Conservation (phyloP, 2,113 vertebrate genomes). For the Mastomys natalensis region DNA sequence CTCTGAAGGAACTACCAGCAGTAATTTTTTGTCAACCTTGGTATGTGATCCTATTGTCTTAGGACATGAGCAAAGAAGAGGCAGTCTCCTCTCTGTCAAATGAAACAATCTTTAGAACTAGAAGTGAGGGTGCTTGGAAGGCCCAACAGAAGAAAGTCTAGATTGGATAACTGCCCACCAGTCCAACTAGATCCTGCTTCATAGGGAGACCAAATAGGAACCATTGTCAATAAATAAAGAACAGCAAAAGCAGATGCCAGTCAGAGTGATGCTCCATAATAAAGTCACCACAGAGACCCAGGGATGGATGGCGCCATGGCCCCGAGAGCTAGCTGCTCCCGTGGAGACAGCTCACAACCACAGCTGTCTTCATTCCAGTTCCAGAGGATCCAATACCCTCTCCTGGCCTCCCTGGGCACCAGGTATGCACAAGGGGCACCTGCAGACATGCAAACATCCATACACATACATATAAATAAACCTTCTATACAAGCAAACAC, state of each 20-base stretch:
- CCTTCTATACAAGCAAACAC: not conserved
- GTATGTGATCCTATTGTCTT: not conserved
- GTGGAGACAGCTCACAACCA: not conserved
- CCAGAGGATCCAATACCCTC: not conserved
- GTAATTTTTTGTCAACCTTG: not conserved
- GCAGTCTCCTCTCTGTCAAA: not conserved
- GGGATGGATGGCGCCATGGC: no score
- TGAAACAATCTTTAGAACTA: not conserved
- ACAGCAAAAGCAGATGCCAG: not conserved
- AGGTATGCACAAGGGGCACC: not conserved
- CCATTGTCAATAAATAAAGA: not conserved
- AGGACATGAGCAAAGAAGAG: not conserved
- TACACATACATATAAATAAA: not conserved
- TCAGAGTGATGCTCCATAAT: not conserved
- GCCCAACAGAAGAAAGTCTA: not conserved
- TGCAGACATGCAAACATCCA: not conserved
- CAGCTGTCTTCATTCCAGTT: not conserved
- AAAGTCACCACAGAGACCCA: not conserved
- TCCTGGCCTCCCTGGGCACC: not conserved
- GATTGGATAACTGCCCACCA: not conserved
- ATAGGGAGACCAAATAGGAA: constrained; percentile 3
- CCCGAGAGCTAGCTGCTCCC: not conserved
- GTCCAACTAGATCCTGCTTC: not conserved
- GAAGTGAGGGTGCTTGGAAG: not conserved
- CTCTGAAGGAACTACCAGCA: not conserved